phyloP scores from a whole-genome alignment of 2,797 vertebrate genomes.

The Buphagus erythrorhynchus region DNA sequence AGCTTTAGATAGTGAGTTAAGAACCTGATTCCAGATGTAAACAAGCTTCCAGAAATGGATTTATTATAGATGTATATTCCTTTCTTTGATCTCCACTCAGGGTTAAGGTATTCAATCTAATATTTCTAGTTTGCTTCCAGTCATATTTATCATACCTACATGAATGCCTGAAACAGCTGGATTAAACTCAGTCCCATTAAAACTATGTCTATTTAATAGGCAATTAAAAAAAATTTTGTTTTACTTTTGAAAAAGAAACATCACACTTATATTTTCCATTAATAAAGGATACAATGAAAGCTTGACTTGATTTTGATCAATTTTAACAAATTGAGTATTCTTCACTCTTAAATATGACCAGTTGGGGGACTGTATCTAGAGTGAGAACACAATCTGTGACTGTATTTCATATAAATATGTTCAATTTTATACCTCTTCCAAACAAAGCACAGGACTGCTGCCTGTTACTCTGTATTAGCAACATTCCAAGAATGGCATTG shows the following conservation, averaged over 20 bases:
- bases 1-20: neutral
- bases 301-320: neutral
- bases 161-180: neutral
- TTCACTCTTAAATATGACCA: neutral
- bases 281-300: neutral
- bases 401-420: neutral
- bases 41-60: neutral
- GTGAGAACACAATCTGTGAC: neutral
- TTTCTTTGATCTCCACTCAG: neutral
- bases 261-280: neutral
- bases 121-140: neutral
- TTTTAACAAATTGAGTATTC: neutral
- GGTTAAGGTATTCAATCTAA: neutral
- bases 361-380: neutral
- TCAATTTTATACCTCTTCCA: neutral
- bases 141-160: neutral
- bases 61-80: neutral
- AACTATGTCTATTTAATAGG: neutral
- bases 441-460: neutral
- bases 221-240: neutral
- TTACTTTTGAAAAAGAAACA: neutral
- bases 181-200: neutral
- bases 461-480: neutral
- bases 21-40: neutral
- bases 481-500: rapidly evolving